Evolutionary conservation across 92 coral and sea anemone species (phyloP).

Genomic region (Heliopora coerulea): DNA sequence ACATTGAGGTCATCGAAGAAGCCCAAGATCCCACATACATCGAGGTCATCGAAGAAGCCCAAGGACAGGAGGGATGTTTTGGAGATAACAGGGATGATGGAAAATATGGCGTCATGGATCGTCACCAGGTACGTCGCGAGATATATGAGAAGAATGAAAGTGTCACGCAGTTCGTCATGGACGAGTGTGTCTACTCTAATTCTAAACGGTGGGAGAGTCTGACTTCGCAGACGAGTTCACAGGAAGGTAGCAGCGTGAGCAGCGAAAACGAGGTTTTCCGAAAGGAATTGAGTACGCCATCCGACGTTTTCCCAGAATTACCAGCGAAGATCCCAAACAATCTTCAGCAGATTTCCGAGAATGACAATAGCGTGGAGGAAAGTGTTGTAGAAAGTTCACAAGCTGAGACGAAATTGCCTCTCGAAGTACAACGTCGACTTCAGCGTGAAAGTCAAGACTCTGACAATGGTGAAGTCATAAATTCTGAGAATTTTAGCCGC

Average conservation of each 20-base stretch:
- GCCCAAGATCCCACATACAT: neutral
- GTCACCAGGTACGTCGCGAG: neutral
- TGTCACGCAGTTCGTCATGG: neutral
- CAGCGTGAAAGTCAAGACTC: neutral
- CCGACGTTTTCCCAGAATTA: conserved; percentile 24
- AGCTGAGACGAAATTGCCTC: neutral
- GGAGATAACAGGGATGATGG: neutral
- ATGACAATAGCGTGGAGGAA: neutral
- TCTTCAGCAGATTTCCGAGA: neutral
- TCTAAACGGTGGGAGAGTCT: neutral
- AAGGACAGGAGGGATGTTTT: neutral
- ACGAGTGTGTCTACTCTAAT: no score
- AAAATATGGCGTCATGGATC: conserved; percentile 1
- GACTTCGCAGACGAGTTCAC: conserved; percentile 5
- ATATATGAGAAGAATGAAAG: neutral
- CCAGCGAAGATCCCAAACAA: neutral
- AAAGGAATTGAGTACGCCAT: neutral
- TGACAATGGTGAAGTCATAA: neutral
- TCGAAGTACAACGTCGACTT: neutral
- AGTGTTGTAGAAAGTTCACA: neutral
- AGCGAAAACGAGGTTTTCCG: conserved; percentile 33
- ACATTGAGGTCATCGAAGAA: conserved; percentile 7
- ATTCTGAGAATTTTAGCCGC: neutral
- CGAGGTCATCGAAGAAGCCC: neutral
- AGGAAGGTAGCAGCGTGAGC: conserved; percentile 25